A percentile compares a stretch with the other conserved stretches of the same genome.
phyloP scores from a whole-genome alignment of 2,797 vertebrate species.

The Halcyon smyrnensis region DNA sequence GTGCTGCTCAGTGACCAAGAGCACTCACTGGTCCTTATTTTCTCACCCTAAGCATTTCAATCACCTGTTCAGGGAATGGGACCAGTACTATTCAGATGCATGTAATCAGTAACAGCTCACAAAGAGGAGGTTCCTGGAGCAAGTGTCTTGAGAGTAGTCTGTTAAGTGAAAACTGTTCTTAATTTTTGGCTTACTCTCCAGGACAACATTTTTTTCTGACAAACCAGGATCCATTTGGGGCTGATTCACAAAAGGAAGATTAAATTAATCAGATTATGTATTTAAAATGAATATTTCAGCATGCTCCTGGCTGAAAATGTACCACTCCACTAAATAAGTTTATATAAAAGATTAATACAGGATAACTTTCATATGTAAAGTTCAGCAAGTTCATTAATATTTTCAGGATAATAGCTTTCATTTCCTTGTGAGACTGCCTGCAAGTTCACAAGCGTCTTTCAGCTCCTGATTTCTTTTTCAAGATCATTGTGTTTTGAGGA shows the following conservation, averaged over 20 bases:
- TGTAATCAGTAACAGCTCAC: neutral
- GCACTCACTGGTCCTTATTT: neutral
- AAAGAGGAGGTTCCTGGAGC: neutral
- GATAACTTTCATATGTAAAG: neutral
- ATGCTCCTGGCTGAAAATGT: neutral
- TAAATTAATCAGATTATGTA: neutral
- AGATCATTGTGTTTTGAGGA: neutral
- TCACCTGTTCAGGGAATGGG: neutral
- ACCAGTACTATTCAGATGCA: neutral
- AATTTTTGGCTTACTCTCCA: neutral
- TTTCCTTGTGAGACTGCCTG: neutral
- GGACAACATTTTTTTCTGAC: neutral
- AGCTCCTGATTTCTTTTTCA: neutral
- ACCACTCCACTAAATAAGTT: neutral
- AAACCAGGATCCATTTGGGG: neutral
- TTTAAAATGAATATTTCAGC: neutral
- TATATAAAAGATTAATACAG: neutral
- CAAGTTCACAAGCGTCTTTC: neutral
- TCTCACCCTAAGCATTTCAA: neutral
- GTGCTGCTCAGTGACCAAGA: neutral
- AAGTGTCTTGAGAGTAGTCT: neutral
- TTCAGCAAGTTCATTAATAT: constrained; percentile 6
- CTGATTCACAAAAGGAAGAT: neutral
- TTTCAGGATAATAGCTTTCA: neutral
- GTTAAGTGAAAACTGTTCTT: neutral